Evolutionary conservation across 2,113 vertebrate species (phyloP).

Genomic region (Argyrosomus japonicus): DNA sequence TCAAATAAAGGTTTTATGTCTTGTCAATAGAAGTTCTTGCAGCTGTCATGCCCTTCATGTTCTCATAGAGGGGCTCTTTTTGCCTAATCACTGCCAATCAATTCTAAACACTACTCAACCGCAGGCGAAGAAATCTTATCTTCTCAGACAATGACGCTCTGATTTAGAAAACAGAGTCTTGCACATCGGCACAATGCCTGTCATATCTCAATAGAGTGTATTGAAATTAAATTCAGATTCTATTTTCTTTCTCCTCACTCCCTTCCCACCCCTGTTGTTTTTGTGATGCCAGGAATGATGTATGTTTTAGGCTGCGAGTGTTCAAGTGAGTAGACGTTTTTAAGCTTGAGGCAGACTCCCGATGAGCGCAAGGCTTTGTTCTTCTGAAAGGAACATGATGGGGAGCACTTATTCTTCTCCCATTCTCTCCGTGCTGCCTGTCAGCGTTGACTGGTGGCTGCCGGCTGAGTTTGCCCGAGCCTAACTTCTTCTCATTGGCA

Average conservation of each 20-base stretch:
- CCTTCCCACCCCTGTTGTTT: constrained; percentile 48
- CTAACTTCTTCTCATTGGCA: constrained; percentile 51
- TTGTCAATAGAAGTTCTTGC: not conserved
- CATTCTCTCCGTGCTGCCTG: constrained; percentile 52
- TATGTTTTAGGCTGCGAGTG: constrained; percentile 63
- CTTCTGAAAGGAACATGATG: constrained; percentile 76
- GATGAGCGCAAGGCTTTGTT: constrained; percentile 71
- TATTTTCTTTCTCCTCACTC: constrained; percentile 31
- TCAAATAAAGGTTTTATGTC: constrained; percentile 22
- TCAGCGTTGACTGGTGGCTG: constrained; percentile 51
- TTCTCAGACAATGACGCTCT: constrained; percentile 54
- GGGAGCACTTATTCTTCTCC: constrained; percentile 67
- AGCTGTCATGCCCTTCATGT: constrained; percentile 7
- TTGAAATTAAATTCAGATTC: constrained; percentile 64
- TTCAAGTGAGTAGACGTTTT: constrained; percentile 66
- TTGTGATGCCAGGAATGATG: constrained; percentile 67
- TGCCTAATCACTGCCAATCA: constrained; percentile 48
- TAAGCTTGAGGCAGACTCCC: constrained; percentile 66
- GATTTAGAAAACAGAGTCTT: constrained; percentile 55
- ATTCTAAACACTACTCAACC: constrained; percentile 19
- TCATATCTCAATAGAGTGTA: constrained; percentile 60
- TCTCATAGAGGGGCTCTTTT: constrained; percentile 23
- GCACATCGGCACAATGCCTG: constrained; percentile 61
- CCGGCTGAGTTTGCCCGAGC: constrained; percentile 26
- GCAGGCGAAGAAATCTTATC: constrained; percentile 20